A percentile compares a stretch with the other conserved stretches of the same genome.
These are phyloP conservation scores for Pteronura brasiliensis DNA, from an alignment of 2,113 vertebrate species.

Conservation along the genomic window DNA sequence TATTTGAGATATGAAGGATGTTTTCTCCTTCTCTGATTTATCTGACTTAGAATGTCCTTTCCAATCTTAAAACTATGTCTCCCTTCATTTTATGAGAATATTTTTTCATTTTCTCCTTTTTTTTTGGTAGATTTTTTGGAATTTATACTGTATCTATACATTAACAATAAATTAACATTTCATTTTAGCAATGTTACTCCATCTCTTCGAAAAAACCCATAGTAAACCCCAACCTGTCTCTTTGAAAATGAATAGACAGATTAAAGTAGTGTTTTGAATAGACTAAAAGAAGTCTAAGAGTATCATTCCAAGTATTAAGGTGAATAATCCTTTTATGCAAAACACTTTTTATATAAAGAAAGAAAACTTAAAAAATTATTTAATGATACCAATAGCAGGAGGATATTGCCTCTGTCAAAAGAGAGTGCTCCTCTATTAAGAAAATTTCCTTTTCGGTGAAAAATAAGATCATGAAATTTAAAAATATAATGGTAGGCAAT, in stretches of 20 bases:
- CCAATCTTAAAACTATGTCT: background rate
- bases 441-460: background rate
- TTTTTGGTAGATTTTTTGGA: background rate
- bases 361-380: background rate
- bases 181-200: background rate
- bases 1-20: background rate
- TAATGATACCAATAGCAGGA: background rate
- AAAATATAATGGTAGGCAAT: background rate
- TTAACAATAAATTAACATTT: background rate
- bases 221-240: background rate
- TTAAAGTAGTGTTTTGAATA: background rate
- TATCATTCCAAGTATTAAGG: background rate
- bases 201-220: background rate
- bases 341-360: background rate
- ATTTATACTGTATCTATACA: background rate
- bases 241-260: background rate
- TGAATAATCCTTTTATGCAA: background rate
- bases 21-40: background rate
- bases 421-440: background rate
- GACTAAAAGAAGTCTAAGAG: background rate
- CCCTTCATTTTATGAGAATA: background rate
- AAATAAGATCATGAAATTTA: background rate
- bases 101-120: background rate
- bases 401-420: background rate
- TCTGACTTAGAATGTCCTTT: background rate